Evolutionary conservation across 2,113 vertebrate species (phyloP).

Genomic region (Ammospiza caudacuta): DNA sequence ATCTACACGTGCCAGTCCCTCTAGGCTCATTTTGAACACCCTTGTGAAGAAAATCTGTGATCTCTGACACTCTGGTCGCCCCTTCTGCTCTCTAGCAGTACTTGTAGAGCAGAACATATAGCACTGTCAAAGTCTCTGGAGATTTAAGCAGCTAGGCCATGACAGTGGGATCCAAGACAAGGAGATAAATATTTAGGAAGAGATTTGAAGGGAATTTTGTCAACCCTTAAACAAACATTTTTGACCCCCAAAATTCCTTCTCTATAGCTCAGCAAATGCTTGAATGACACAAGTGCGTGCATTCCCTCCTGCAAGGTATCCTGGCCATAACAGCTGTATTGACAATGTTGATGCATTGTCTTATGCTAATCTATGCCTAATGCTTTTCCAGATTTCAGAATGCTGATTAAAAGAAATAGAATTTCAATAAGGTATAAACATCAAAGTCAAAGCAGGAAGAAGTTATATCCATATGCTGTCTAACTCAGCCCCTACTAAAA

Average conservation of each 20-base stretch:
- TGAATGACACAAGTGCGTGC: neutral
- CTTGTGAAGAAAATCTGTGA: neutral
- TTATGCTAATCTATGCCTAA: neutral
- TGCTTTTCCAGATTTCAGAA: neutral
- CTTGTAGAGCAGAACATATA: neutral
- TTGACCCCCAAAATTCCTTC: neutral
- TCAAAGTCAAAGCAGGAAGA: neutral
- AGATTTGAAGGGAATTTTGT: neutral
- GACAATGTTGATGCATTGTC: neutral
- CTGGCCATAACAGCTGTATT: neutral
- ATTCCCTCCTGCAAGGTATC: neutral
- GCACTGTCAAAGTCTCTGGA: neutral
- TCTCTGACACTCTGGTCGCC: neutral
- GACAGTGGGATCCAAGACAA: neutral
- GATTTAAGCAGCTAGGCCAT: neutral
- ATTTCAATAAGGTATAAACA: neutral
- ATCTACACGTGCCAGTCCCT: neutral
- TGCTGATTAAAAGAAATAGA: neutral
- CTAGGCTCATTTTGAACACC: neutral
- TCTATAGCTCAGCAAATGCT: neutral
- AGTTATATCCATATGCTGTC: accelerated
- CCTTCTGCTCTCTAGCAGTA: neutral
- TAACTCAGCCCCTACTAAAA: neutral
- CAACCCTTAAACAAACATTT: neutral
- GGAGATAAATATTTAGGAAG: neutral